phyloP scores from a whole-genome alignment of 2,113 vertebrate species.

The Psittacara wagleri region DNA sequence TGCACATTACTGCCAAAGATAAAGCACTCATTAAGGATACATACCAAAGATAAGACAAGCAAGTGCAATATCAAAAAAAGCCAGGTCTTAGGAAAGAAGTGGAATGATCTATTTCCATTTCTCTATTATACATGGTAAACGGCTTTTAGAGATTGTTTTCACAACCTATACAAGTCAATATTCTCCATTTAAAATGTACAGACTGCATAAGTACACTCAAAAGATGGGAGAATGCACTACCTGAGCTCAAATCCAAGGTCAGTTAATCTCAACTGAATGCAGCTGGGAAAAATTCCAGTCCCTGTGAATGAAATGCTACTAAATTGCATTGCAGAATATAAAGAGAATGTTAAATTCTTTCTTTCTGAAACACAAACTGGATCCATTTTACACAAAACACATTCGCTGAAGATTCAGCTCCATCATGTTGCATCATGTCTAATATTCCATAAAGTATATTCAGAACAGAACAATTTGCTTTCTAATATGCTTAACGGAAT shows the following conservation, averaged over 20 bases:
- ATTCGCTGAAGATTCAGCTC: background rate
- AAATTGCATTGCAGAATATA: background rate
- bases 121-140: background rate
- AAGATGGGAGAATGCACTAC: background rate
- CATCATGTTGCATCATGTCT: background rate
- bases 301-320: background rate
- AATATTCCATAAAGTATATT: background rate
- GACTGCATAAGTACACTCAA: background rate
- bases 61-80: background rate
- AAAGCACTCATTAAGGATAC: conserved; percentile 65
- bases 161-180: background rate
- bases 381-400: background rate
- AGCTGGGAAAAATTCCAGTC: conserved; percentile 37
- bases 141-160: background rate
- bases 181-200: background rate
- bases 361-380: background rate
- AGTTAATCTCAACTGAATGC: background rate
- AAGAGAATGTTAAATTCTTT: background rate
- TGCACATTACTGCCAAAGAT: conserved; percentile 60
- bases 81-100: background rate
- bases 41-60: background rate
- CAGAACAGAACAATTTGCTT: conserved; percentile 32
- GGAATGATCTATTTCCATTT: background rate
- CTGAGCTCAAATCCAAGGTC: conserved; percentile 33
- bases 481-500: conserved; percentile 34